A percentile compares a stretch with the other conserved stretches of the same genome.
Evolutionary conservation across 2,888 invertebrate genomes (phyloP).

Genomic region (Cerastoderma edule): DNA sequence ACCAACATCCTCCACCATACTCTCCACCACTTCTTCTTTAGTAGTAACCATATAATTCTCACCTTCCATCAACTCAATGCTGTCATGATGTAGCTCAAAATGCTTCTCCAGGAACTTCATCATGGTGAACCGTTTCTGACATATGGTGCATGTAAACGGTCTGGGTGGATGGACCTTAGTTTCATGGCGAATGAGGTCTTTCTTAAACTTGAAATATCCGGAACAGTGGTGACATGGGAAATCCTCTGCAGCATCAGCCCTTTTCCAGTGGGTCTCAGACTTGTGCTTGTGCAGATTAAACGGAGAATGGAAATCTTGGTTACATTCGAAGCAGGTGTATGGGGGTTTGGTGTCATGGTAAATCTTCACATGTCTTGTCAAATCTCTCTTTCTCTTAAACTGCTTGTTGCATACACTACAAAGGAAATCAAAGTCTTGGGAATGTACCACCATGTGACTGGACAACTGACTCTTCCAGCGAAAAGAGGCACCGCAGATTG

Average conservation of each 20-base stretch:
- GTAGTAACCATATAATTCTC: slow-evolving; percentile 31
- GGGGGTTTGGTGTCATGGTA: slow-evolving; percentile 60
- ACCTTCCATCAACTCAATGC: slow-evolving; percentile 35
- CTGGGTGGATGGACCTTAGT: slow-evolving; percentile 54
- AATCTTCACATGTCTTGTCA: slow-evolving; percentile 52
- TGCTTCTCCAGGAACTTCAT: slow-evolving; percentile 56
- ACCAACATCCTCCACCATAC: neutral
- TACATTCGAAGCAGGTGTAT: slow-evolving; percentile 54
- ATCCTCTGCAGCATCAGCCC: slow-evolving; percentile 16
- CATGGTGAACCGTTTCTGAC: slow-evolving; percentile 47
- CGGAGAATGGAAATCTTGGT: slow-evolving; percentile 52
- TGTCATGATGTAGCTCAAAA: slow-evolving; percentile 50
- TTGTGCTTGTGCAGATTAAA: slow-evolving; percentile 49
- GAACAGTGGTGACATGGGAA: slow-evolving; percentile 48
- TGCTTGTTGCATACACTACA: slow-evolving; percentile 49
- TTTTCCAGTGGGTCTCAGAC: slow-evolving; percentile 43
- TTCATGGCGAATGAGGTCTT: slow-evolving; percentile 41
- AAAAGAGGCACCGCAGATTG: slow-evolving; percentile 44
- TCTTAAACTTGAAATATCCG: slow-evolving; percentile 43
- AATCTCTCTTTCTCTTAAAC: slow-evolving; percentile 54
- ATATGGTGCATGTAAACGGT: slow-evolving; percentile 45
- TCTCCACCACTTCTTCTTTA: neutral
- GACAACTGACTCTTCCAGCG: slow-evolving; percentile 58
- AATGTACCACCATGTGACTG: slow-evolving; percentile 57
- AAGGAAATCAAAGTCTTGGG: slow-evolving; percentile 41